Base-by-base conservation (phyloP, 2,113 vertebrate genomes). In the Ariopsis seemanni region DNA sequence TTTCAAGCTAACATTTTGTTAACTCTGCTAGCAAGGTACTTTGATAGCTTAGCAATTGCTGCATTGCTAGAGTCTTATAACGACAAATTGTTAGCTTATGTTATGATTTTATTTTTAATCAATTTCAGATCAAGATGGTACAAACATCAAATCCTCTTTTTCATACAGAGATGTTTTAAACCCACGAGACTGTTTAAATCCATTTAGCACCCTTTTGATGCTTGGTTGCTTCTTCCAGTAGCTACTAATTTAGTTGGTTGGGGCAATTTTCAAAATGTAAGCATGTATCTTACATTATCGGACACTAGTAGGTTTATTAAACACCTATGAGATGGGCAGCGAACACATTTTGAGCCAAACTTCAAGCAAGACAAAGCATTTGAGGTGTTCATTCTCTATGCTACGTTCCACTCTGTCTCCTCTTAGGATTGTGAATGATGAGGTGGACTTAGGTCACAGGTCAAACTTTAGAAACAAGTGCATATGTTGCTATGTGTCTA, bases 401-500 rank as follows among this genome's bases (percentile, higher is more conserved):
- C 27, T 22, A 55, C 69, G 65, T 12, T 20, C n/a, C 81, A 65
- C 53, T 58, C 8, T 15, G 27, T 25, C 30, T 57, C 83, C 55
- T 60, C 69, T 17, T 6, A 48, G 34, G 53, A 75, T 60, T 30
- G 15, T 55, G 25, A 84, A 42, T 58, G 52, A 72, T 57, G 4
- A 80, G 52, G 72, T 84, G 53, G 81, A 67, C n/a, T 63, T 48
- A 48, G 87, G 74, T 81, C 81, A 86, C 30, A 65, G 81, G 81
- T 86, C 71, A 89, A 82, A 85, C 77, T 22, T 69, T 30, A 81
- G 80, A 88, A 60, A 50, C 74, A 79, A 83, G 25, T 82, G 22
- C 57, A 52, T 52, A 53, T 84, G 62, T 50, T 65, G 34, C 20
- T 83, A 17, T 83, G 62, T 67, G 48, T 52, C 42, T 67, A 53